Percentiles rank a stretch among this genome's conserved stretches.
Conservation (phyloP, 2,797 vertebrate genomes). For the Crax fasciolata region DNA sequence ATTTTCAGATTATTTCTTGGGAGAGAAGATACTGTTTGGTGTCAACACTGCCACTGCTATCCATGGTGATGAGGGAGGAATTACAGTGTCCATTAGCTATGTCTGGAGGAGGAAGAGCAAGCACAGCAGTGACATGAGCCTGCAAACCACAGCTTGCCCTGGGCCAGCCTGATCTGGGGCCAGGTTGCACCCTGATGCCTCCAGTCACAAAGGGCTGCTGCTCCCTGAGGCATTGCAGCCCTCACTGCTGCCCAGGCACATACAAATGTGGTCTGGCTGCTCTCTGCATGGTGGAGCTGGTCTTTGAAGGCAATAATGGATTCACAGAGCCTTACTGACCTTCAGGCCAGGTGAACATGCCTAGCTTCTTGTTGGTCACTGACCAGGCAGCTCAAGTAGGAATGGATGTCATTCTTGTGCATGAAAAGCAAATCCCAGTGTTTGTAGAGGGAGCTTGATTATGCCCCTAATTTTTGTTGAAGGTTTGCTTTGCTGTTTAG, state of each 20-base stretch:
- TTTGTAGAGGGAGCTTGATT: not conserved
- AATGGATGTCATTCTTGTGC: not conserved
- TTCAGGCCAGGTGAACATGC: not conserved
- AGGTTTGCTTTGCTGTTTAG: not conserved
- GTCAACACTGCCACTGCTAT: not conserved
- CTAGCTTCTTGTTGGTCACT: not conserved
- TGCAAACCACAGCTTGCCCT: not conserved
- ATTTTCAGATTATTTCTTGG: not conserved
- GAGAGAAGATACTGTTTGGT: not conserved
- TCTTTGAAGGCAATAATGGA: not conserved
- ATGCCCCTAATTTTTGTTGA: not conserved
- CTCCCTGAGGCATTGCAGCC: accelerated
- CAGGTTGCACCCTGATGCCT: accelerated
- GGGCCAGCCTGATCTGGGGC: accelerated
- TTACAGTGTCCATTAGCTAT: not conserved
- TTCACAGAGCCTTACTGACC: not conserved
- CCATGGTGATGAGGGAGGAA: not conserved
- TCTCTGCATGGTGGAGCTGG: not conserved
- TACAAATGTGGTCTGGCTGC: accelerated
- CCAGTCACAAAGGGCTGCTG: not conserved
- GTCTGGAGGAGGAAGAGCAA: not conserved
- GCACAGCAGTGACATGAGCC: not conserved
- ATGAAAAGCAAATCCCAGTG: not conserved
- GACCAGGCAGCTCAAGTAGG: not conserved
- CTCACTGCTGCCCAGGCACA: no score